These are phyloP conservation scores for Oreochromis spilurus DNA, from an alignment of 2,113 vertebrate genomes.

Conservation along the genomic window DNA sequence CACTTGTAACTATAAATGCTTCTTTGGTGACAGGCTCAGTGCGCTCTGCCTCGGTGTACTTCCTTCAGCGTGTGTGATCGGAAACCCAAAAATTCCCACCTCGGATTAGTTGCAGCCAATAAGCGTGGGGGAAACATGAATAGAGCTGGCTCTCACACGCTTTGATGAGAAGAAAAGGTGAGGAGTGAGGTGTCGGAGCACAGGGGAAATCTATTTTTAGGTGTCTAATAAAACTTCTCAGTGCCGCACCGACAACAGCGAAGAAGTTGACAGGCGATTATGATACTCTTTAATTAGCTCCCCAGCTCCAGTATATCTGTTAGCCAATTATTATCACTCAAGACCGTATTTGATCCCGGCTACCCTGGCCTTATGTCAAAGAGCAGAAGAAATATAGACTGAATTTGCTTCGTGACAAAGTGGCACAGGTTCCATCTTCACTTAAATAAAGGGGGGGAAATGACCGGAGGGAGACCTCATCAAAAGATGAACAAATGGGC, in stretches of 20 bases:
- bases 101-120: constrained; percentile 44
- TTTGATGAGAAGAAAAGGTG: constrained; percentile 57
- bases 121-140: background rate
- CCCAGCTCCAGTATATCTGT: constrained; percentile 9
- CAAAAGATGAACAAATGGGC: background rate
- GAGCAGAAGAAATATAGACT: background rate
- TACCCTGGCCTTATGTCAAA: background rate
- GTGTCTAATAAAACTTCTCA: constrained; percentile 46
- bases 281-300: constrained; percentile 60
- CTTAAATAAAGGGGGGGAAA: background rate
- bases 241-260: background rate
- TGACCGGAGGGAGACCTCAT: background rate
- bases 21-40: background rate
- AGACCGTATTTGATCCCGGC: background rate
- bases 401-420: background rate
- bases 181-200: constrained; percentile 52
- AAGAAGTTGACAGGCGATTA: constrained; percentile 57
- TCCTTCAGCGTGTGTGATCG: constrained; percentile 1
- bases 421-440: background rate
- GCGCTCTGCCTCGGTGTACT: background rate
- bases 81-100: constrained; percentile 37
- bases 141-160: background rate
- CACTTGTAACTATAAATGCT: constrained; percentile 5
- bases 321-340: constrained; percentile 40
- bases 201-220: constrained; percentile 63